Evolutionary conservation across 2,888 invertebrate species (phyloP), one percentile per base, ranked within the genome.

Genomic region (Pristionchus maxplancki): DNA sequence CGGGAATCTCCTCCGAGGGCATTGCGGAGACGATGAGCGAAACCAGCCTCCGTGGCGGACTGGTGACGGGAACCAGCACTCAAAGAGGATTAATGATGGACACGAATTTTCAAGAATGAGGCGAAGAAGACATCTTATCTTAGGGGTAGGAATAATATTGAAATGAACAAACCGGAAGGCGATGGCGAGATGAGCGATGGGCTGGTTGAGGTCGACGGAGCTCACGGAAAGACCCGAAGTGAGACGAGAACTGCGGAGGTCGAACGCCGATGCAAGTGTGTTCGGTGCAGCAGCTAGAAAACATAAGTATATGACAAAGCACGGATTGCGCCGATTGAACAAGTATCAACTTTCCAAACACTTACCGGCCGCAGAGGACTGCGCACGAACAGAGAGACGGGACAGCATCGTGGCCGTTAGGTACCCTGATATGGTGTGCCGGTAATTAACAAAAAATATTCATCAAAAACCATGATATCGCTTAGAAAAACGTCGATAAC

Each of bases 151-250:
- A n/a, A 81, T 17, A 17, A 81, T n/a, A 24, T 50, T 5, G 31
- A 28, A 37, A 13, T 13, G 0, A 48, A 67, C 48, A 2, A 44
- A 86, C 86, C 86, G 64, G 86, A 86, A 86, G 28, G 86, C 86
- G 48, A 86, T 86, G 31, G 86, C 40, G 28, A 86, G 86, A 86
- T 86, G 86, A 34, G 86, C 86, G 67, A 86, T 86, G 86, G 86
- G 86, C 24, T 86, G 86, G 20, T 53, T 53, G 67, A 86, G 86
- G 48, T 86, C 86, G 67, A 86, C 86, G 48, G 86, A 86, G 86
- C 48, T 67, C 34, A 86, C 86, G 86, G 48, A 40, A 20, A 86
- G 44, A 28, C 86, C 86, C 24, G 86, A 86, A 6, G 86, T 44
- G 17, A 86, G 86, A 86, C 86, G 86, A 40, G 86, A 86, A 44